phyloP scores from a whole-genome alignment of 2,888 invertebrate species.

The Meandrusa payeni region DNA sequence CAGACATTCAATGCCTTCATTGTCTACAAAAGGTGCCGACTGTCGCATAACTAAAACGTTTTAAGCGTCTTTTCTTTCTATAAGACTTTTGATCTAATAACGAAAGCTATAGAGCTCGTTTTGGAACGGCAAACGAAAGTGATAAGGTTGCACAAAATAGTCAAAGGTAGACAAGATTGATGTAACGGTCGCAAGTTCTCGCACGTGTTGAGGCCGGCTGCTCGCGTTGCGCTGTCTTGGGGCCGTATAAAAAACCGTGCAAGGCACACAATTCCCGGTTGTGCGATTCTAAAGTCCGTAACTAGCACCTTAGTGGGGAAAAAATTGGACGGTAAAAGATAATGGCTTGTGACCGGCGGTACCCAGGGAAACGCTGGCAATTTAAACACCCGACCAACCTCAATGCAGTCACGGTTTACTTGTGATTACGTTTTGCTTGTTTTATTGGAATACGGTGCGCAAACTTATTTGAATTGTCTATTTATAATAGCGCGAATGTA shows the following conservation, averaged over 20 bases:
- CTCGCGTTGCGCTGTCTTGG: constrained; percentile 33
- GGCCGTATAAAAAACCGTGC: constrained; percentile 30
- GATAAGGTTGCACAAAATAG: constrained; percentile 58
- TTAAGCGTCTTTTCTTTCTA: constrained; percentile 29
- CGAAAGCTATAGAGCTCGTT: constrained; percentile 31
- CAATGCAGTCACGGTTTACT: constrained; percentile 23
- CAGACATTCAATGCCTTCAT: constrained; percentile 69
- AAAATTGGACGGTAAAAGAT: constrained; percentile 25
- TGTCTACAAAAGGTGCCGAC: constrained; percentile 44
- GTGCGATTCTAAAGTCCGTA: constrained; percentile 23
- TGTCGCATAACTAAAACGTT: constrained; percentile 32
- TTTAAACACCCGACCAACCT: constrained; percentile 24
- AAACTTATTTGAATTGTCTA: constrained; percentile 13
- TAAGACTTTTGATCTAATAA: constrained; percentile 36
- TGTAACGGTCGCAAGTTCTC: constrained; percentile 71
- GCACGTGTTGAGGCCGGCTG: constrained; percentile 75
- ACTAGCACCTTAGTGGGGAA: constrained; percentile 18
- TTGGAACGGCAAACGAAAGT: constrained; percentile 29
- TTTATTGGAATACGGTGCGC: constrained; percentile 15
- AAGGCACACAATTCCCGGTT: constrained; percentile 27
- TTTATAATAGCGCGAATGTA: too few relatives aligned
- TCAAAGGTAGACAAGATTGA: constrained; percentile 70
- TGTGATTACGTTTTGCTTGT: constrained; percentile 23
- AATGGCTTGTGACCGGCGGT: constrained; percentile 25
- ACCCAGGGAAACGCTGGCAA: constrained; percentile 17